Base-by-base conservation (phyloP, 2,888 invertebrate species). In the Tupiocoris notatus region DNA sequence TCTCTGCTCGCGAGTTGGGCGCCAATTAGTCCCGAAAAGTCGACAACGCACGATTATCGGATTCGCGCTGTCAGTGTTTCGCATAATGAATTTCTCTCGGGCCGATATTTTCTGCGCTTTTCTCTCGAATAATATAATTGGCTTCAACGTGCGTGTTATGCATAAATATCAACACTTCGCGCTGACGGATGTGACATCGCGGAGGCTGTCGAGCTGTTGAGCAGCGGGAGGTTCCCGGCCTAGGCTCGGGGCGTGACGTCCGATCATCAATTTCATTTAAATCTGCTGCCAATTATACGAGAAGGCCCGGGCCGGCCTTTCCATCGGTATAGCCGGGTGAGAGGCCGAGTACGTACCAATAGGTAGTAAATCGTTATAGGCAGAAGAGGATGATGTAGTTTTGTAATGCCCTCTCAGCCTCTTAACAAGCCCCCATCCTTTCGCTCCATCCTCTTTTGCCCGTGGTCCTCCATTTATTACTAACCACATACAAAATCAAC, bases 261-360 rank as follows among this genome's bases (percentile, higher is more conserved):
- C 18, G 17, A 20, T 59, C 75, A 65, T 66, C 66, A 20, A 66
- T 75, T 59, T 59, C 66, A 75, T 75, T 66, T 59, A 75, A 66
- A 66, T 75, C 58, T 58, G 61, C 66, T 75, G 75, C 75, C 75
- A 75, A 75, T 75, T 75, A 75, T 75, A 65, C 25, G 61, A 73
- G n/a, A 73, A 73, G 61, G 3, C 39, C 6, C 12, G 6, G 39
- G 6, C 12, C 12, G 39, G 39, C 39, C 39, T n/a, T n/a, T n/a
- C n/a, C n/a, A 57, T 56, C 25, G 58, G 59, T 58, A 24, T 57
- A 21, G 54, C 22, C 20, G 16, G 74, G 65, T 24, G 63, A 74
- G 56, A 24, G 61, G 59, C 9, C 22, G 22, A 56, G 9, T 18
- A 20, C 54, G 64, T 63, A 74, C 74, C 59, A 75, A 75, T 75